Conservation (phyloP, 2,888 invertebrate genomes). For the Parnassius glacialis region DNA sequence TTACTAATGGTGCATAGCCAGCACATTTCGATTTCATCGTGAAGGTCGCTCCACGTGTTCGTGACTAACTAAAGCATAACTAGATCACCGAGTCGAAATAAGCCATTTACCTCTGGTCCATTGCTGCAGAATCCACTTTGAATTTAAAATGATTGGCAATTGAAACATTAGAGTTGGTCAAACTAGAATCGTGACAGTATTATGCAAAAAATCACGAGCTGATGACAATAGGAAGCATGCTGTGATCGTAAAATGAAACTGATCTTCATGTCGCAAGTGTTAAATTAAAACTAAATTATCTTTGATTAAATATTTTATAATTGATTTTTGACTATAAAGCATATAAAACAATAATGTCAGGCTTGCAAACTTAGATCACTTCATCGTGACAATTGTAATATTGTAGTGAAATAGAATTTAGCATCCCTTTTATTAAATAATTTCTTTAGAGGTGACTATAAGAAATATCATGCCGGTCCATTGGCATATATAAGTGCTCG, state of each 20-base stretch:
- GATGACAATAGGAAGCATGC: slow-evolving; percentile 58
- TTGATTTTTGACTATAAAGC: too few species aligned
- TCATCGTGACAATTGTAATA: too few species aligned
- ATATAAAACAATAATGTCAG: too few species aligned
- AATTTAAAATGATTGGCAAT: slow-evolving; percentile 58
- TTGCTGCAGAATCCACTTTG: slow-evolving; percentile 50
- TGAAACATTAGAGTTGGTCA: slow-evolving; percentile 54
- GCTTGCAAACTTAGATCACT: too few species aligned
- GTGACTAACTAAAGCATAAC: slow-evolving; percentile 62
- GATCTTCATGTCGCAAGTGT: slow-evolving; percentile 40
- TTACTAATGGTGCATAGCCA: slow-evolving; percentile 31
- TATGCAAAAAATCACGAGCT: slow-evolving; percentile 65
- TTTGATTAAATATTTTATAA: too few species aligned
- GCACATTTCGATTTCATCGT: slow-evolving; percentile 64
- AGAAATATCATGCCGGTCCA: too few species aligned
- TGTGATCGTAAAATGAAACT: slow-evolving; percentile 44
- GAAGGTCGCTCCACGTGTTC: slow-evolving; percentile 59
- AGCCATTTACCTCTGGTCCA: slow-evolving; percentile 60
- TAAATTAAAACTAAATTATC: background rate
- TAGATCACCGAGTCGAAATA: slow-evolving; percentile 58
- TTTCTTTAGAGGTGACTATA: too few species aligned
- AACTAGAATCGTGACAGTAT: slow-evolving; percentile 61
- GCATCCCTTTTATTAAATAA: too few species aligned
- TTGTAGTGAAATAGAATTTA: too few species aligned
- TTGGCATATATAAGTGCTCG: too few species aligned